Evolutionary conservation across 2,797 vertebrate genomes (phyloP).

Genomic region (Scleropages formosus): DNA sequence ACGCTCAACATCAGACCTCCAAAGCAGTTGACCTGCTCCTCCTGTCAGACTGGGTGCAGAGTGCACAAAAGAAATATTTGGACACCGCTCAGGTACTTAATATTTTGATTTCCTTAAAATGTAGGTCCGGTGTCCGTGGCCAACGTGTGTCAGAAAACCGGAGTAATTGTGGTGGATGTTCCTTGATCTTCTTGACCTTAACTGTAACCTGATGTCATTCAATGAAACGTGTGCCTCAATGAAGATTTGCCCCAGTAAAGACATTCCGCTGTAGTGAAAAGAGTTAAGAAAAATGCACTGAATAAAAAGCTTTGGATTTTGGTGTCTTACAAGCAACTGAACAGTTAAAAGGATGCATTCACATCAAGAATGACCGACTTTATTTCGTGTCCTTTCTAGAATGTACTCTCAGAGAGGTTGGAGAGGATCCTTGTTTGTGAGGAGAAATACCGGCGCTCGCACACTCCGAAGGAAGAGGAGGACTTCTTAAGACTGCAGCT

Average conservation of each 20-base stretch:
- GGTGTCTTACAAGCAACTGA: not conserved
- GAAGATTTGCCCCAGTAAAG: not conserved
- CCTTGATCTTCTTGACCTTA: not conserved
- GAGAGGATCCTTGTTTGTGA: constrained; percentile 45
- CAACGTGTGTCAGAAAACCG: too few species aligned
- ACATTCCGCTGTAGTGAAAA: not conserved
- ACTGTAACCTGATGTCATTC: not conserved
- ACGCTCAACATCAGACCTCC: constrained; percentile 16
- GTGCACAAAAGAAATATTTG: constrained; percentile 41
- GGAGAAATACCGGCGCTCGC: not conserved
- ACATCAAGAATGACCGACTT: not conserved
- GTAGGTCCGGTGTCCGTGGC: too few species aligned
- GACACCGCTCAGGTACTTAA: constrained; percentile 44
- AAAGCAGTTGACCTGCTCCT: constrained; percentile 40
- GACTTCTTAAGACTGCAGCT: constrained; percentile 49
- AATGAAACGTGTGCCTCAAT: not conserved
- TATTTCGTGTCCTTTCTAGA: constrained; percentile 38
- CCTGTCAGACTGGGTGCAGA: constrained; percentile 37
- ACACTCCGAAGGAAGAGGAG: constrained; percentile 43
- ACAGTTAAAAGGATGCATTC: not conserved
- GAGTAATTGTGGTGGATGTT: too few species aligned
- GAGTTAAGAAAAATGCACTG: not conserved
- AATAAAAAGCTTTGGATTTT: not conserved
- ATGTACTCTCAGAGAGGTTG: constrained; percentile 29
- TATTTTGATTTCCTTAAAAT: not conserved